Conservation (phyloP, 2,113 vertebrate species). For the Hyperopisus bebe region DNA sequence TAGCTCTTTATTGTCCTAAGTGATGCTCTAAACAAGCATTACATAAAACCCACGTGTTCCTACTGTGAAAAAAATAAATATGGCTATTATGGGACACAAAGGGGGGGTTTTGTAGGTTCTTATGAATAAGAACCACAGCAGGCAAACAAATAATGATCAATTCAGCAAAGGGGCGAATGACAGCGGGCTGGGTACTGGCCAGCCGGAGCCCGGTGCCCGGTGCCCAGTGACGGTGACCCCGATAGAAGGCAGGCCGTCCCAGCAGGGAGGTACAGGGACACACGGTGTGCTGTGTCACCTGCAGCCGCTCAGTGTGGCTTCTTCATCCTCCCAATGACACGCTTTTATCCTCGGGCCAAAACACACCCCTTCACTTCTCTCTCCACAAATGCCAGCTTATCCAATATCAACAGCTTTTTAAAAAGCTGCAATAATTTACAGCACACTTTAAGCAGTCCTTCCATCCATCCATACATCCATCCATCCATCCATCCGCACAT, state of each 20-base stretch:
- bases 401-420: not conserved
- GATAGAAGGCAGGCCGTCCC: not conserved
- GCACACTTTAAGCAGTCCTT: not conserved
- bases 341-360: not conserved
- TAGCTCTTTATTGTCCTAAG: not conserved
- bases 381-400: not conserved
- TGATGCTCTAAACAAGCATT: not conserved
- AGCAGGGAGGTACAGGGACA: not conserved
- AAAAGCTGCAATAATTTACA: not conserved
- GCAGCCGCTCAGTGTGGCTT: not conserved
- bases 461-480: not conserved
- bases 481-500: not conserved
- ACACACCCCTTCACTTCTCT: not conserved
- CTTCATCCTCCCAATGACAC: not conserved
- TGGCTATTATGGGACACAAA: not conserved
- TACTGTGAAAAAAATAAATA: not conserved
- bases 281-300: not conserved
- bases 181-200: not conserved
- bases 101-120: not conserved
- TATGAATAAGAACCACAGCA: not conserved
- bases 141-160: constrained; percentile 12
- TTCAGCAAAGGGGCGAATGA: not conserved
- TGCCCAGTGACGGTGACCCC: constrained; percentile 23
- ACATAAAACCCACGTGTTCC: not conserved
- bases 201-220: not conserved